Evolutionary conservation across 92 coral and sea anemone species (phyloP).

Genomic region (Muricea muricata): DNA sequence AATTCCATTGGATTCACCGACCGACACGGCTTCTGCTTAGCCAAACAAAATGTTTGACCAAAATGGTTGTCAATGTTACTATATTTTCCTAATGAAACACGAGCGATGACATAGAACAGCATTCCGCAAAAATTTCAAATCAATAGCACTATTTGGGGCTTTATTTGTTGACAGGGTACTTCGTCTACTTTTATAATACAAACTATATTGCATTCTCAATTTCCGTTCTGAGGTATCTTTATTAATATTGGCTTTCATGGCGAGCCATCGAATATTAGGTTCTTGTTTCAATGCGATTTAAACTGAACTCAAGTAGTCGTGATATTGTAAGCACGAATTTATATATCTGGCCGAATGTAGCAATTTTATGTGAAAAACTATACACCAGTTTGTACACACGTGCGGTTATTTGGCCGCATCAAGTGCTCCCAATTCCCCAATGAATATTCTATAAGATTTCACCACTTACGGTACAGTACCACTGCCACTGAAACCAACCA

Average conservation of each 20-base stretch:
- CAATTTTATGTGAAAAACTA: neutral
- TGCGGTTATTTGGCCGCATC: neutral
- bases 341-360: neutral
- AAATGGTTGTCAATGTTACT: neutral
- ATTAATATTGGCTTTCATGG: slow-evolving; percentile 21
- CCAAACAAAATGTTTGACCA: slow-evolving; percentile 34
- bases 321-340: neutral
- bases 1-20: neutral
- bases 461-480: neutral
- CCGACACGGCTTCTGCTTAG: neutral
- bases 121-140: neutral
- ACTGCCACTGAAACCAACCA: neutral
- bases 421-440: neutral
- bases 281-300: neutral
- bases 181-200: neutral
- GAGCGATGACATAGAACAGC: slow-evolving; percentile 1
- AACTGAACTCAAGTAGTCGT: neutral
- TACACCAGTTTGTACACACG: too few species aligned
- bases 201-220: neutral
- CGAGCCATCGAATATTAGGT: neutral
- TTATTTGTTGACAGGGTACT: slow-evolving; percentile 34
- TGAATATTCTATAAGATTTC: neutral
- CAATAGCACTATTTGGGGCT: neutral
- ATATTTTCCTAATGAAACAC: neutral
- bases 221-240: slow-evolving; percentile 10